A percentile compares a stretch with the other conserved stretches of the same genome.
Evolutionary conservation across 2,888 invertebrate species (phyloP).

Genomic region (Melanargia galathea): DNA sequence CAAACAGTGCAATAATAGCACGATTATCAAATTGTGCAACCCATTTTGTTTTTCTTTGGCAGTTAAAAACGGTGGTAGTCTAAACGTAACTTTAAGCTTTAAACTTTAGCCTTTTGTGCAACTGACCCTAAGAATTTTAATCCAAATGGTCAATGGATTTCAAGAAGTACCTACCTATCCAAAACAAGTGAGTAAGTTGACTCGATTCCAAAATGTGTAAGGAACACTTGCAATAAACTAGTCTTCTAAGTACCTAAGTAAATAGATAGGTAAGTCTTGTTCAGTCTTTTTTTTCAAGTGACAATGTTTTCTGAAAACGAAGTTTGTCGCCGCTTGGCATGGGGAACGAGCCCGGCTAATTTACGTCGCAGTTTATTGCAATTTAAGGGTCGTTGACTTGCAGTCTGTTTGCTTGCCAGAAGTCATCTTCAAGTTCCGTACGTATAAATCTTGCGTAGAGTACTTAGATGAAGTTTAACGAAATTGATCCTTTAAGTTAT

Average conservation of each 20-base stretch:
- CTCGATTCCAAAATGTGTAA: slow-evolving; percentile 17
- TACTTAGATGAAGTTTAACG: no score
- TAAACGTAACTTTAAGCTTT: no score
- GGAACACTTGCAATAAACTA: no score
- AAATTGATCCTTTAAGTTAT: no score
- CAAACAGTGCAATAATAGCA: no score
- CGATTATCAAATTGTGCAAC: no score
- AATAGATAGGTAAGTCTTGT: not conserved
- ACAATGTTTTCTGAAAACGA: slow-evolving; percentile 37
- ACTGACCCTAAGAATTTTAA: no score
- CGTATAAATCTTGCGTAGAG: not conserved
- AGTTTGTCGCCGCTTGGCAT: slow-evolving; percentile 56
- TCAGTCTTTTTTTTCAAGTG: slow-evolving; percentile 4
- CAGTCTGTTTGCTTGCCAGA: slow-evolving; percentile 59
- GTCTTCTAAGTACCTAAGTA: no score
- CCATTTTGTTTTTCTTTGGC: no score
- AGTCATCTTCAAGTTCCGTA: slow-evolving; percentile 43
- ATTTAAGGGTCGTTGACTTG: slow-evolving; percentile 57
- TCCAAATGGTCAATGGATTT: not conserved
- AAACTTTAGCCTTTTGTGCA: no score
- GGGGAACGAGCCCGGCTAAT: slow-evolving; percentile 58
- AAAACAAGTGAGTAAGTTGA: slow-evolving; percentile 1
- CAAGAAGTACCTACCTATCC: not conserved
- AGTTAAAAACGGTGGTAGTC: no score
- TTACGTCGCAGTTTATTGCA: slow-evolving; percentile 66